Evolutionary conservation across 2,797 vertebrate genomes (phyloP).

Genomic region (Fistularia commersonii): DNA sequence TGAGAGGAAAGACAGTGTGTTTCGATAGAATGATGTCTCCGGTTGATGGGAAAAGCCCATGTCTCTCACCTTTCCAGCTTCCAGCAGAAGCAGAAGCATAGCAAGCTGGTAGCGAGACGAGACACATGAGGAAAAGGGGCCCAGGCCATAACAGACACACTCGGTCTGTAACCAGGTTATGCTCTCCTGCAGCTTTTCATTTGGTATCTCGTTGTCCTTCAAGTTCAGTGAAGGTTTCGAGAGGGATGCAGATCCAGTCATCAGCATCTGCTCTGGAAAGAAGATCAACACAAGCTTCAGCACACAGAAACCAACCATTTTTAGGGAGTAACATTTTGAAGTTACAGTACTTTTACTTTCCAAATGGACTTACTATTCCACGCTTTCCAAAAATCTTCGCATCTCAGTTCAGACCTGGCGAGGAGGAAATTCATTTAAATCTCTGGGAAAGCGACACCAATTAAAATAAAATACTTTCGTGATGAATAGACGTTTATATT

Average conservation of each 20-base stretch:
- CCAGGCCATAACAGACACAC: slow-evolving; percentile 89
- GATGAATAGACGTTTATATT: neutral
- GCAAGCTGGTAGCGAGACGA: slow-evolving; percentile 83
- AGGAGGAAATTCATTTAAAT: neutral
- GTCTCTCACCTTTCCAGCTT: slow-evolving; percentile 76
- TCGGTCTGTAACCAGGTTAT: slow-evolving; percentile 30
- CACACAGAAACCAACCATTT: too few species aligned
- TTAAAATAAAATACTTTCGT: neutral
- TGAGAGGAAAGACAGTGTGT: neutral
- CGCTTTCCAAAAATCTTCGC: slow-evolving; percentile 76
- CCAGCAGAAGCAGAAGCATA: slow-evolving; percentile 85
- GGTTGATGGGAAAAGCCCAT: neutral
- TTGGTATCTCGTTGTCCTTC: slow-evolving; percentile 7
- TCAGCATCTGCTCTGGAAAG: slow-evolving; percentile 44
- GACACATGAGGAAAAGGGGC: slow-evolving; percentile 81
- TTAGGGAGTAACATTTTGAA: neutral
- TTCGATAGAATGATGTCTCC: neutral
- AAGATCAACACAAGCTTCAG: neutral
- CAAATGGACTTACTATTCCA: slow-evolving; percentile 68
- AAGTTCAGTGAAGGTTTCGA: slow-evolving; percentile 3
- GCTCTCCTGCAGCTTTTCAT: neutral
- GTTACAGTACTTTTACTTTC: neutral
- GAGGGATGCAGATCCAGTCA: slow-evolving; percentile 14
- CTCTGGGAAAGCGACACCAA: neutral
- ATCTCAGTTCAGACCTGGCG: slow-evolving; percentile 76